Evolutionary conservation across 2,888 invertebrate genomes (phyloP).

Genomic region (Mimachlamys varia): DNA sequence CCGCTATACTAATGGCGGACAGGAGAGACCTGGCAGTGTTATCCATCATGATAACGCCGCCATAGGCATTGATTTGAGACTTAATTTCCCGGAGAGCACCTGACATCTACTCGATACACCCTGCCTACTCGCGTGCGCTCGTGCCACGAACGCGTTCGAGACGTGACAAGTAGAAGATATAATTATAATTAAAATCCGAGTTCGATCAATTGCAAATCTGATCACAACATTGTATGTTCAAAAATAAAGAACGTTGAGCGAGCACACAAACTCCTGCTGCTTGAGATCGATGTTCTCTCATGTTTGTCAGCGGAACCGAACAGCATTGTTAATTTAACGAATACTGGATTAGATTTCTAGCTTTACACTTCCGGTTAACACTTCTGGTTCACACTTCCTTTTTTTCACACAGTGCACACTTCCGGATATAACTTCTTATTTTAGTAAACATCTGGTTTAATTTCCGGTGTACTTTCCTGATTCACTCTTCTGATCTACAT

Average conservation of each 20-base stretch:
- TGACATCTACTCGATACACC: constrained; percentile 14
- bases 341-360: not conserved
- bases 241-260: not conserved
- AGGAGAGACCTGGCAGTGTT: not conserved
- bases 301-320: not conserved
- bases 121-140: not conserved
- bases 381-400: no score
- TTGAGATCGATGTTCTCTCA: not conserved
- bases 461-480: no score
- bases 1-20: not conserved
- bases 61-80: constrained; percentile 10
- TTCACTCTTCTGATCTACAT: no score
- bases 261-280: not conserved
- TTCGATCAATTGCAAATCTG: constrained; percentile 15
- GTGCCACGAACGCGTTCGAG: not conserved
- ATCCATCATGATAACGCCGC: constrained; percentile 9
- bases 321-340: constrained; percentile 18
- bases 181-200: constrained; percentile 13
- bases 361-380: no score
- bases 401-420: not conserved
- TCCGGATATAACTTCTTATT: no score
- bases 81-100: not conserved
- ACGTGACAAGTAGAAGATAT: not conserved
- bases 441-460: no score
- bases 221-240: constrained; percentile 21